phyloP scores from a whole-genome alignment of 1,140 invertebrate species.

The Pissodes strobi region DNA sequence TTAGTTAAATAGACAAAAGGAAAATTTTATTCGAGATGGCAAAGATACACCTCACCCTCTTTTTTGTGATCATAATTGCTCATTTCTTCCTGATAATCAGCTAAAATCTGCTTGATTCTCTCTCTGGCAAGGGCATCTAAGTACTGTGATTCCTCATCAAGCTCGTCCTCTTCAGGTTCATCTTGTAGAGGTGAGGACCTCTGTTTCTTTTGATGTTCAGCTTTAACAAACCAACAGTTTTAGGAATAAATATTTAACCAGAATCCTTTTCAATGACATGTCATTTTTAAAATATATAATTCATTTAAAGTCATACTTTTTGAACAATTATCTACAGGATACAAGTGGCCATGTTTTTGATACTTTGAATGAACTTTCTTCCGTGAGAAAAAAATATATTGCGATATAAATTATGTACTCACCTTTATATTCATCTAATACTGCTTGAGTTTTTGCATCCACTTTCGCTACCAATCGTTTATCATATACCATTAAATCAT shows the following conservation, averaged over 20 bases:
- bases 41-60: conserved; percentile 51
- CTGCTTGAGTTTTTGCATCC: conserved; percentile 95
- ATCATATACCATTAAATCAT: conserved; percentile 91
- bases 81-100: conserved; percentile 82
- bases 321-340: no score
- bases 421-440: conserved; percentile 93
- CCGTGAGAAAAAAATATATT: background rate
- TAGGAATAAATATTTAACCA: no score
- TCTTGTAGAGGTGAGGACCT: conserved; percentile 65
- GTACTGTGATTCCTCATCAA: conserved; percentile 78
- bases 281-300: no score
- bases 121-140: conserved; percentile 73
- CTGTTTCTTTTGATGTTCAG: conserved; percentile 63
- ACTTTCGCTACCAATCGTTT: conserved; percentile 95
- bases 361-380: background rate
- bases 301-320: no score
- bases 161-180: conserved; percentile 72
- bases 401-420: no score
- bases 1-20: no score
- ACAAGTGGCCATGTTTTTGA: no score
- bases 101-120: conserved; percentile 77
- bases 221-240: conserved; percentile 47
- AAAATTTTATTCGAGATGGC: no score
- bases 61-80: conserved; percentile 67
- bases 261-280: no score